Base-by-base conservation (phyloP, 2,113 vertebrate species). In the Phalacrocorax brasilianus region DNA sequence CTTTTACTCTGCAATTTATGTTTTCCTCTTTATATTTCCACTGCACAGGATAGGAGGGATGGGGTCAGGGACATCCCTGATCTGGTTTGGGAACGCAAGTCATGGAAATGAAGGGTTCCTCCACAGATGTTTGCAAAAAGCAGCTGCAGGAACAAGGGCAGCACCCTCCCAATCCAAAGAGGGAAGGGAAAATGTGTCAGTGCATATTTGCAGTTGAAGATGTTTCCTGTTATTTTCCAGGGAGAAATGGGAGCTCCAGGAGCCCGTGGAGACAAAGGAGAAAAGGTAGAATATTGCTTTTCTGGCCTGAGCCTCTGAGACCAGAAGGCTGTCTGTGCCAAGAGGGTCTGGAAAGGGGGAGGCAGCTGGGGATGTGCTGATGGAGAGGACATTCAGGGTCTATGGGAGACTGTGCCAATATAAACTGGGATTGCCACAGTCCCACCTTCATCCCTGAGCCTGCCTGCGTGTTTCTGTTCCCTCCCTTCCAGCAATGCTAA, bases 221-320 rank as follows among this genome's bases (percentile, higher is more conserved):
- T 3, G 4, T 32, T 53, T 2, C 28, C 12, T 65, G 13, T 72
- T 87, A 7, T 79, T 92, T 95, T 96, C 47, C 90, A 98, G 97
- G 97, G 96, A 89, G 97, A 97, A 91, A 97, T 44, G 32, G 97
- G 97, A 80, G 91, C 84, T 88, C 85, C 96, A 3, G 97, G 96
- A 94, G 19, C 33, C 68, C 89, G 23, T 27, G 96, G 97, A 87
- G 93, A 88, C 53, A 97, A 94, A 89, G 96, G 96, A 83, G 96
- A 97, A 74, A 98, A 98, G 97, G 97, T 98, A 92, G 2, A 1
- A 45, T 17, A 45, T 14, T 0, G 1, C 0, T 72, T 74, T 44
- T 21, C 52, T 78, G 23, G 3, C 14, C 27, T 40, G 44, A 68
- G 58, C 82, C 32, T 47, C 53, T 55, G 62, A 35, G 45, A 62